Evolutionary conservation across 2,797 vertebrate species (phyloP).

Genomic region (Enteromius afrohamiltoni): DNA sequence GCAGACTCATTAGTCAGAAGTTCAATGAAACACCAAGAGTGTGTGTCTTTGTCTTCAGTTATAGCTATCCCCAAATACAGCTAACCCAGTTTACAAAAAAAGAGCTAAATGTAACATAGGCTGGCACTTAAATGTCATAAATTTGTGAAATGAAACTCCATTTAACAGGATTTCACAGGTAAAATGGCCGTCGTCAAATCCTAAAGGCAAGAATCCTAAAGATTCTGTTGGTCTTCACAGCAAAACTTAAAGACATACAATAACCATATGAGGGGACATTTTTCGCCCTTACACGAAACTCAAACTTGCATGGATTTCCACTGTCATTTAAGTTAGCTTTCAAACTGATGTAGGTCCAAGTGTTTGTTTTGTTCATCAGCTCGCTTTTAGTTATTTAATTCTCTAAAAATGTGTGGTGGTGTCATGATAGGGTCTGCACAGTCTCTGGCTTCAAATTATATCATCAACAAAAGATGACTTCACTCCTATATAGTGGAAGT

Average conservation of each 20-base stretch:
- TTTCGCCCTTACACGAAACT: neutral
- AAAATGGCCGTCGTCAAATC: neutral
- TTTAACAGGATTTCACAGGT: neutral
- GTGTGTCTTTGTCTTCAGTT: conserved; percentile 25
- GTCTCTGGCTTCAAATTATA: neutral
- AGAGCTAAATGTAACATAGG: neutral
- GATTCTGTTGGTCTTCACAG: neutral
- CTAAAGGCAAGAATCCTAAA: neutral
- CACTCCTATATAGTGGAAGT: neutral
- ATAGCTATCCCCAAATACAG: neutral
- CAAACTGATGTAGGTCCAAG: no score
- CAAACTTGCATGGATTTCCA: no score
- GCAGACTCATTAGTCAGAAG: neutral
- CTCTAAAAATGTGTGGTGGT: no score
- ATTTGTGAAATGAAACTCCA: neutral
- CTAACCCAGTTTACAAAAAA: neutral
- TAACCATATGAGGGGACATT: neutral
- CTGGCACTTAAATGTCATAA: neutral
- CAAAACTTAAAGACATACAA: neutral
- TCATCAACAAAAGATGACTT: neutral
- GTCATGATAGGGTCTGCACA: no score
- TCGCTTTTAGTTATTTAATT: neutral
- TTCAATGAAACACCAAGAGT: neutral
- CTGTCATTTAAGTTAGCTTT: no score
- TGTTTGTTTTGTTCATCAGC: neutral